These are phyloP conservation scores for Amphimallon solstitiale DNA, from an alignment of 2,888 invertebrate species.

Conservation along the genomic window DNA sequence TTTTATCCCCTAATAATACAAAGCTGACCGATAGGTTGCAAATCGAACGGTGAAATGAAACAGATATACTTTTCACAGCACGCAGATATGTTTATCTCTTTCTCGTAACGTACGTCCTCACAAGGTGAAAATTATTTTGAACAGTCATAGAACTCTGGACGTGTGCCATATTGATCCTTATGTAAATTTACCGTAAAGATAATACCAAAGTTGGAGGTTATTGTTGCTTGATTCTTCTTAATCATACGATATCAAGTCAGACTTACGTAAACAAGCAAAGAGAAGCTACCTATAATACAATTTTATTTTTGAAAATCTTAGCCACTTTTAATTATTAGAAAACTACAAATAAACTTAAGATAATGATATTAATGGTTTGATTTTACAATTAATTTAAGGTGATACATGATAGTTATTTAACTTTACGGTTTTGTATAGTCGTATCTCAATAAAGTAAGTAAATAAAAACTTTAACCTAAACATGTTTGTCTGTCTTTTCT, in stretches of 20 bases:
- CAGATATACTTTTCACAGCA: constrained; percentile 29
- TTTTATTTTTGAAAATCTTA: no score
- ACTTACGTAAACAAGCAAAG: constrained; percentile 34
- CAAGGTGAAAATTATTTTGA: constrained; percentile 48
- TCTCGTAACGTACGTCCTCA: constrained; percentile 43
- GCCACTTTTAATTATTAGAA: no score
- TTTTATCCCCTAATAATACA: constrained; percentile 27
- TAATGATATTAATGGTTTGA: no score
- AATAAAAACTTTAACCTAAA: no score
- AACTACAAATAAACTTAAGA: no score
- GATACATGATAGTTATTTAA: no score
- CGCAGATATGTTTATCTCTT: constrained; percentile 42
- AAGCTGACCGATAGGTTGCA: constrained; percentile 48
- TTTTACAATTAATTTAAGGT: no score
- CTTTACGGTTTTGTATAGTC: no score
- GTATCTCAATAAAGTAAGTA: no score
- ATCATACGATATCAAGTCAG: constrained; percentile 34
- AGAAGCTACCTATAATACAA: constrained; percentile 9
- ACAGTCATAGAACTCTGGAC: constrained; percentile 49
- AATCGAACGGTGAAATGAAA: constrained; percentile 46
- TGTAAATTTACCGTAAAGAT: background rate
- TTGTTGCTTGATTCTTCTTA: constrained; percentile 42
- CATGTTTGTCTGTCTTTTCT: no score
- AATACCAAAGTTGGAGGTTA: constrained; percentile 45
- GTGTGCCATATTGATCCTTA: constrained; percentile 41